These are phyloP conservation scores for Ectemnius lituratus DNA, from an alignment of 2,888 invertebrate species.

Conservation along the genomic window DNA sequence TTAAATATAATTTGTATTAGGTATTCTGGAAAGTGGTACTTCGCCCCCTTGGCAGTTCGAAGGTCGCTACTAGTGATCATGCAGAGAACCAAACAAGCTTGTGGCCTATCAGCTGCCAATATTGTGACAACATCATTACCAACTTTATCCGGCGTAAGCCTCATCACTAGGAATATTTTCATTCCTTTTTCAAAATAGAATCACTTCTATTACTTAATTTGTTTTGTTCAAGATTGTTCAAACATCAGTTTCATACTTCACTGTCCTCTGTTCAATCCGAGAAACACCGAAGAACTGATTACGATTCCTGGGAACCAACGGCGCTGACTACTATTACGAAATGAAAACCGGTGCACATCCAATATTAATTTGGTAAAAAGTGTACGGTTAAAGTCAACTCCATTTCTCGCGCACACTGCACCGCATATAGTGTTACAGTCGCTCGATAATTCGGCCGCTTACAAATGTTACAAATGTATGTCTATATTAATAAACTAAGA, in stretches of 20 bases:
- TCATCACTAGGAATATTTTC: too few species aligned
- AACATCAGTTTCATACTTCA: constrained; percentile 11
- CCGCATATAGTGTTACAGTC: too few species aligned
- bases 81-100: background rate
- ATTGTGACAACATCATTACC: background rate
- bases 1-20: background rate
- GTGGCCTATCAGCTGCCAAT: background rate
- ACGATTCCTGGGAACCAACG: too few species aligned
- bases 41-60: background rate
- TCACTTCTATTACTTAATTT: background rate
- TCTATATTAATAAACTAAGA: too few species aligned
- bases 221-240: constrained; percentile 9
- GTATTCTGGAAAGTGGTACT: constrained; percentile 5
- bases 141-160: background rate
- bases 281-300: background rate
- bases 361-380: too few species aligned
- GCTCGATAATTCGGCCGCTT: too few species aligned
- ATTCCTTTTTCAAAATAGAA: too few species aligned
- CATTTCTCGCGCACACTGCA: too few species aligned
- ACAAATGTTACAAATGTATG: too few species aligned
- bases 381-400: too few species aligned
- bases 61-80: background rate
- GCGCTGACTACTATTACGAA: too few species aligned
- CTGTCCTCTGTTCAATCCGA: constrained; percentile 2
- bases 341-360: too few species aligned